Evolutionary conservation across 2,888 invertebrate species (phyloP), one percentile per base, ranked within the genome.

Genomic region (Sphecodes monilicornis): DNA sequence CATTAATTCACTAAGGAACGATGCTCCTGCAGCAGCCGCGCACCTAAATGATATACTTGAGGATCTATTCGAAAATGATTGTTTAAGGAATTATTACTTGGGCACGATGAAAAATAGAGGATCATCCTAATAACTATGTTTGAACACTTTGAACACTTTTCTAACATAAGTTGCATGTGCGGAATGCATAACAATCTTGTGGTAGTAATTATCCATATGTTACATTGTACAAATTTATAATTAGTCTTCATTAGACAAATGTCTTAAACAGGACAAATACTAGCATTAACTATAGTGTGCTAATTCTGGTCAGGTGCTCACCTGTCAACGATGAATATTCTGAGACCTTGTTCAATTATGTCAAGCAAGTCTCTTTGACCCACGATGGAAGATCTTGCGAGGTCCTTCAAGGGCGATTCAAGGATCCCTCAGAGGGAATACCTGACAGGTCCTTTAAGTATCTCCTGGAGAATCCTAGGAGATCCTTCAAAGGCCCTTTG

Each of bases 381-480:
- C 29, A 13, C 22, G 5, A 60, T 6, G 16, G 16, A 2, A 16
- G 29, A 60, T 18, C 64, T 10, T 36, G 8, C 10, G 3, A 64
- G 22, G 32, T 64, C 64, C 64, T 64, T 11, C 64, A 32, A 32
- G 64, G 64, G 18, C 32, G 32, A 60, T 3, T 64, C 32, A 18
- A 32, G 64, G 64, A 64, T 64, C 64, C 29, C 64, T 8, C 32
- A 29, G 64, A 22, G 22, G 22, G 32, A 64, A 32, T 32, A 64
- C 32, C 64, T 32, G 64, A 64, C 64, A 64, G 64, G 64, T 64
- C 64, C 64, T 64, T 64, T 32, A 64, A 32, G 64, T 64, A 32
- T 64, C 64, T 64, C 32, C 32, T 32, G 64, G 64, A 64, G 64
- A 32, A 64, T 64, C 32, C 64, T 64, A 32, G 64, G 36, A 64